Evolutionary conservation across 2,797 vertebrate genomes (phyloP).

Genomic region (Austrolebias charrua): DNA sequence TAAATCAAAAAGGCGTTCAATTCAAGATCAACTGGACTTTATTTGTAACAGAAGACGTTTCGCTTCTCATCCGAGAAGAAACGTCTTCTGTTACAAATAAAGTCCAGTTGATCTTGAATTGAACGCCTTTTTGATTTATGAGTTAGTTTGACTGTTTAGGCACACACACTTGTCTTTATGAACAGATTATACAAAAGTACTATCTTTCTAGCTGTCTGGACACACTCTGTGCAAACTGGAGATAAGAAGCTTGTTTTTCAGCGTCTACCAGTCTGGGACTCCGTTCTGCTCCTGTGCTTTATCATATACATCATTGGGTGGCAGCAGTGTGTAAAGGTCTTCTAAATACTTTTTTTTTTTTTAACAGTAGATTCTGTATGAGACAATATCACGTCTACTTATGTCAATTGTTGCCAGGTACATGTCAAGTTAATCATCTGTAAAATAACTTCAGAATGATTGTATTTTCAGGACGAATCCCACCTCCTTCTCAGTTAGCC

Average conservation of each 20-base stretch:
- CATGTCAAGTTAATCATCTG: slow-evolving; percentile 18
- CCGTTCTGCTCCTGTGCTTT: slow-evolving; percentile 43
- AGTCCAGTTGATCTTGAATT: no score
- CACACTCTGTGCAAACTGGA: slow-evolving; percentile 38
- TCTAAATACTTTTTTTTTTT: not conserved
- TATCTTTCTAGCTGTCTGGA: slow-evolving; percentile 34
- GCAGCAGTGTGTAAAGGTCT: slow-evolving; percentile 35
- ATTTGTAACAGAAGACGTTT: no score
- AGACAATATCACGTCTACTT: no score
- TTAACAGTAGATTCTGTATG: not conserved
- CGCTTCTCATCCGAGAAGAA: no score
- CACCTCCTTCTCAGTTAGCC: slow-evolving; percentile 97
- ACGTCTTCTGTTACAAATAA: no score
- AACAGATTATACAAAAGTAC: slow-evolving; percentile 30
- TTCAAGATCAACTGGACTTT: no score
- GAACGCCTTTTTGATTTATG: no score
- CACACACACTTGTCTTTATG: slow-evolving; percentile 11
- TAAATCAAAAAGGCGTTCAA: no score
- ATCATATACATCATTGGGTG: slow-evolving; percentile 31
- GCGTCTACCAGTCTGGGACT: slow-evolving; percentile 38
- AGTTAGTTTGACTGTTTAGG: slow-evolving; percentile 19
- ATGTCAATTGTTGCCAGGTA: slow-evolving; percentile 27
- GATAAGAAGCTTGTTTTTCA: slow-evolving; percentile 56
- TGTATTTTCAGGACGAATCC: slow-evolving; percentile 21
- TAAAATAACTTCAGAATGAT: slow-evolving; percentile 29